Percentiles rank a stretch among this genome's conserved stretches.
These are phyloP conservation scores for Apamea crenata DNA, from an alignment of 2,888 invertebrate genomes.

Conservation along the genomic window DNA sequence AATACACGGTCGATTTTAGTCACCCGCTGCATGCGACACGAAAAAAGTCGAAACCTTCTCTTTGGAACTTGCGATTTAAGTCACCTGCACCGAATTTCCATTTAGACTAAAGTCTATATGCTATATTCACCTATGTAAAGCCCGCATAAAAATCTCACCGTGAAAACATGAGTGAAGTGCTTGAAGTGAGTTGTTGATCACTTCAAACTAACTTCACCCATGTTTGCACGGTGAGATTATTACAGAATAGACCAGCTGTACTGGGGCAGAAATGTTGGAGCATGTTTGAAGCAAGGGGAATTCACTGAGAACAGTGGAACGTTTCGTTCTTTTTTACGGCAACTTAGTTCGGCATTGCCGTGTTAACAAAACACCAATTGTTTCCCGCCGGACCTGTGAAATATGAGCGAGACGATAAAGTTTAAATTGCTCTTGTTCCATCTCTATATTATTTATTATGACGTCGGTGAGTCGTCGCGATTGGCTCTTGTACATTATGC, in stretches of 20 bases:
- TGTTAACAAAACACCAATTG: constrained; percentile 63
- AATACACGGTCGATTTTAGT: neutral
- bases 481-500: constrained; percentile 42
- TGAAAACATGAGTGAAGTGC: neutral
- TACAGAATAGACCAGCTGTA: neutral
- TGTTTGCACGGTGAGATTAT: neutral
- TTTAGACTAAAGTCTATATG: neutral
- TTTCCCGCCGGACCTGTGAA: constrained; percentile 54
- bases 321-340: constrained; percentile 44
- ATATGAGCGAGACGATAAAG: constrained; percentile 67
- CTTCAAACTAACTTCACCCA: neutral
- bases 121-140: neutral
- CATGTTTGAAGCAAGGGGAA: constrained; percentile 34
- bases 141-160: neutral
- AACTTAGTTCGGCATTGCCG: constrained; percentile 39
- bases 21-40: neutral
- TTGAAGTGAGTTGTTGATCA: neutral
- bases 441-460: constrained; percentile 59
- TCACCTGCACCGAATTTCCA: neutral
- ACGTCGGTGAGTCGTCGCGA: constrained; percentile 22
- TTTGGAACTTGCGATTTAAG: neutral
- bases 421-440: constrained; percentile 72
- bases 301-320: constrained; percentile 25
- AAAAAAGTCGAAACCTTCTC: neutral
- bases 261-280: constrained; percentile 31